Evolutionary conservation across 2,888 invertebrate species (phyloP), one percentile per base, ranked within the genome.

Genomic region (Hypomecis atomaria): DNA sequence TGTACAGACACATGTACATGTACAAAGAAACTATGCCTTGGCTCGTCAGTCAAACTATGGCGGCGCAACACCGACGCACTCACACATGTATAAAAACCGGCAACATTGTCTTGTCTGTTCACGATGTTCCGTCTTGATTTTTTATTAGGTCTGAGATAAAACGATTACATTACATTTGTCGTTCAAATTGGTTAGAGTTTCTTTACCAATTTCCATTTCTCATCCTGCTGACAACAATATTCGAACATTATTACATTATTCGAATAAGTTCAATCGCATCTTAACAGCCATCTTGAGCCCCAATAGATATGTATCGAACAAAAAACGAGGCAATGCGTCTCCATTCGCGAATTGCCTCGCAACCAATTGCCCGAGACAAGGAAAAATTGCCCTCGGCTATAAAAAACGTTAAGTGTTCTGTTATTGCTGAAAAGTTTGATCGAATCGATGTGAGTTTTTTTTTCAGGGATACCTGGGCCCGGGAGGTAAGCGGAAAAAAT

Each of bases 301-400:
- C 62, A 70, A 67, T 72, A 78, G 80, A 80, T 80, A 77, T 75
- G 66, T 70, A 72, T 72, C 70, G 68, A 70, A 60, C 63, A 73
- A 71, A 70, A 77, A 76, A 75, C 76, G 67, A 70, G 64, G 62
- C 55, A 62, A 65, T 68, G 59, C 45, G n/a, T 65, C 69, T 70
- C 65, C 69, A 67, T 65, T 68, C 67, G 56, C 61, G 69, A 76
- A 78, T 78, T 78, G 77, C 71, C 71, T 62, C 74, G 64, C 47
- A 47, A 62, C 62, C 71, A 64, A 71, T 73, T 66, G 58, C 38
- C 13, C 33, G 11, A 52, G 68, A 65, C 63, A 62, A 67, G 71
- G 67, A 71, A 72, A 75, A 75, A 75, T 71, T 65, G 71, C 34
- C n/a, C 33, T 37, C 5, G n/a, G 71, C 73, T 69, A 74, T 78